A percentile compares a stretch with the other conserved stretches of the same genome.
These are phyloP conservation scores for Gallinago media DNA, from an alignment of 2,113 vertebrate genomes.

Conservation along the genomic window DNA sequence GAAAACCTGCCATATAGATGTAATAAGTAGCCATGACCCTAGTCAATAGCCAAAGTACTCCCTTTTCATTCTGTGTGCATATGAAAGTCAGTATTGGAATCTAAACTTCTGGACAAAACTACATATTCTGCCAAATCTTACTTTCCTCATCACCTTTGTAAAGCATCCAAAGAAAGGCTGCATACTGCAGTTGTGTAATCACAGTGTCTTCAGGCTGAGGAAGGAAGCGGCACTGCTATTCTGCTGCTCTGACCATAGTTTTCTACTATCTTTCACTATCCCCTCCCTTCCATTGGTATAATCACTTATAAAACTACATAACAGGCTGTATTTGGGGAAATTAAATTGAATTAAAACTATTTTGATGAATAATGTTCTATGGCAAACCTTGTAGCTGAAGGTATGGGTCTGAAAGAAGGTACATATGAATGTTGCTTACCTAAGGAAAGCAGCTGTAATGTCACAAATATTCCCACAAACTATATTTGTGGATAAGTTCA, in stretches of 20 bases:
- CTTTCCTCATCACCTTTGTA: neutral
- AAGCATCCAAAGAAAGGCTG: neutral
- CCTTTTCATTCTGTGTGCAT: neutral
- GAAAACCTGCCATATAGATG: neutral
- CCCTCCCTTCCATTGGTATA: neutral
- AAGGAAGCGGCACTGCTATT: neutral
- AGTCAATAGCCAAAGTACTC: neutral
- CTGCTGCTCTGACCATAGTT: neutral
- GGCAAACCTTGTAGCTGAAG: neutral
- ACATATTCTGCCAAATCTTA: neutral
- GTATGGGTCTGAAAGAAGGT: neutral
- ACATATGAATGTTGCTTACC: neutral
- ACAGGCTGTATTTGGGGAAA: neutral
- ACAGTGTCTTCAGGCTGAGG: neutral
- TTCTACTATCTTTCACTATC: neutral
- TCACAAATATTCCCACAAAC: neutral
- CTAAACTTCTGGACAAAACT: neutral
- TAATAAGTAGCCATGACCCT: neutral
- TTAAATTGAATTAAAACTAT: neutral
- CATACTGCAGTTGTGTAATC: neutral
- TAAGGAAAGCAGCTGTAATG: neutral
- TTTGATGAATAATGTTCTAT: neutral
- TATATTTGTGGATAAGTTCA: neutral
- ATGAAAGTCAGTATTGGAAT: neutral
- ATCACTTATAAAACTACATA: neutral